phyloP scores from a whole-genome alignment of 2,113 vertebrate species.

The Mus pahari region DNA sequence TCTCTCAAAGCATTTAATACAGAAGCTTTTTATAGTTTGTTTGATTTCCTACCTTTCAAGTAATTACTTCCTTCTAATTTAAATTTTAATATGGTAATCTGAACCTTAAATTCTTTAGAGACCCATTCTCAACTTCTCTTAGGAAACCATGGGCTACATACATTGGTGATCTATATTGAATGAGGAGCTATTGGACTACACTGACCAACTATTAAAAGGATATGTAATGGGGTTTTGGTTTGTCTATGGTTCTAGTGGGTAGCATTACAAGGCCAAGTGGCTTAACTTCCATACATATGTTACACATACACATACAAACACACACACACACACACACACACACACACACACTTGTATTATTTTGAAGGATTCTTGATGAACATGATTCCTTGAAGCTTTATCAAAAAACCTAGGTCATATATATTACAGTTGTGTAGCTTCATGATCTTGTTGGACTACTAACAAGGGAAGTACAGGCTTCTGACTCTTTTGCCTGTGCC shows the following conservation, averaged over 20 bases:
- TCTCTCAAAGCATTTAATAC: slow-evolving; percentile 39
- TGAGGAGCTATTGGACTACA: too few relatives aligned
- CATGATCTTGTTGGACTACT: not conserved
- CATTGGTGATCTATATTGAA: not conserved
- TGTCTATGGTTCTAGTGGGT: not conserved
- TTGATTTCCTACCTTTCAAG: slow-evolving; percentile 60
- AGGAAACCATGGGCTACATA: not conserved
- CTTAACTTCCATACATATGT: not conserved
- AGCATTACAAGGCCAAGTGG: not conserved
- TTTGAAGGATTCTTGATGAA: not conserved
- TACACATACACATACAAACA: not conserved
- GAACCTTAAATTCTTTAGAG: not conserved
- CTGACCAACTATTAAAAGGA: not conserved
- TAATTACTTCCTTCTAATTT: slow-evolving; percentile 34
- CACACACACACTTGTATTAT: not conserved
- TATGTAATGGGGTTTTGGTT: not conserved
- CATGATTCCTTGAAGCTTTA: not conserved
- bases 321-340: not conserved
- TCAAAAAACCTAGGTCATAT: not conserved
- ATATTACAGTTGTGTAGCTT: not conserved
- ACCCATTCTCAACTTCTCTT: not conserved
- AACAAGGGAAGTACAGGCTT: not conserved
- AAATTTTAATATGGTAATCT: slow-evolving; percentile 56
- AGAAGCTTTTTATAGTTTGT: slow-evolving; percentile 56
- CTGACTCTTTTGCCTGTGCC: not conserved